Evolutionary conservation across 37 sponge, comb jelly and placozoan species (phyloP).

Genomic region (Eunapius fragilis): DNA sequence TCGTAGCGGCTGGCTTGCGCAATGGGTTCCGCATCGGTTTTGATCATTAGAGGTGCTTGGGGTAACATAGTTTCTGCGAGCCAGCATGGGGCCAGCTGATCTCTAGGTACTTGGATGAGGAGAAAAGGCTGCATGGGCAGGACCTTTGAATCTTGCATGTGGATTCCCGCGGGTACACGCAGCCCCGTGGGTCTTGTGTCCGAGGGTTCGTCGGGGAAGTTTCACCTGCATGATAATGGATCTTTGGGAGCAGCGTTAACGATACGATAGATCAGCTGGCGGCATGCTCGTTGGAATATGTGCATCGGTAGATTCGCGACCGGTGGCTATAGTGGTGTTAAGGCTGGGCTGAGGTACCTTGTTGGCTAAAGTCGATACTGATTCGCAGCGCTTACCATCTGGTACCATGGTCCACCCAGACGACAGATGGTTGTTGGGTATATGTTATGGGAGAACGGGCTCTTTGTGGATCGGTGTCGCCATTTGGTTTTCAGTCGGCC

Average conservation of each 20-base stretch:
- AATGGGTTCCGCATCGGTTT: background rate
- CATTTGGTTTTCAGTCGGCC: too few relatives aligned
- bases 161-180: background rate
- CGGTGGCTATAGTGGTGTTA: background rate
- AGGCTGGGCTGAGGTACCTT: background rate
- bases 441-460: too few relatives aligned
- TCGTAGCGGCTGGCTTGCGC: background rate
- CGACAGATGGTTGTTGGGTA: too few relatives aligned
- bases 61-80: background rate
- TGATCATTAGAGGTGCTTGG: background rate
- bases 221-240: constrained; percentile 1
- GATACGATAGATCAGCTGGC: background rate
- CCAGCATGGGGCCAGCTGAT: background rate
- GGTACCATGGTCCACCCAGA: too few relatives aligned
- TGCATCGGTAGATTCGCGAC: background rate
- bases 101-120: background rate
- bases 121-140: background rate
- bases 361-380: background rate
- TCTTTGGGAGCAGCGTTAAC: background rate
- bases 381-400: too few relatives aligned
- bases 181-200: constrained; percentile 12
- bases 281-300: background rate
- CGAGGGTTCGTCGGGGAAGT: background rate
- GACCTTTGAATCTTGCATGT: too few relatives aligned
- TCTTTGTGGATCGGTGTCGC: too few relatives aligned